These are phyloP conservation scores for Hydrozoanthus tunicans DNA, from an alignment of 64 coral and sea anemone species.

Conservation along the genomic window DNA sequence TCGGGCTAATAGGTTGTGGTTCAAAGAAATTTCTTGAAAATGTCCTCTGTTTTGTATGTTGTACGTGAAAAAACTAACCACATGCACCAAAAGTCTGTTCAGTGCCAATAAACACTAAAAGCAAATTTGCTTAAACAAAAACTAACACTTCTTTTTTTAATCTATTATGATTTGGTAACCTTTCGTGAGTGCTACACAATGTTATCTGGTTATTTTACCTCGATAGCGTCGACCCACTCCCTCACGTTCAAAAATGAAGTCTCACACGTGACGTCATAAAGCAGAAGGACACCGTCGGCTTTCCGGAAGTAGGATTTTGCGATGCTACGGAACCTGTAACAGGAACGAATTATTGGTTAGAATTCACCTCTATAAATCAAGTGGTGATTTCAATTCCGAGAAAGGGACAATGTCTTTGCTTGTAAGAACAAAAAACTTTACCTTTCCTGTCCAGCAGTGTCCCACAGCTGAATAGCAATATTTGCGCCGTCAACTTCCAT, in stretches of 20 bases:
- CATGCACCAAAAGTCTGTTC: too few species aligned
- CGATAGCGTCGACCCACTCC: slow-evolving; percentile 95
- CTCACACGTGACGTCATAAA: slow-evolving; percentile 98
- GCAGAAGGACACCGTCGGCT: slow-evolving; percentile 86
- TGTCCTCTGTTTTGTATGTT: too few species aligned
- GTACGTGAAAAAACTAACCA: too few species aligned
- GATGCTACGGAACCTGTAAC: slow-evolving; percentile 88
- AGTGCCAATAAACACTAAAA: too few species aligned
- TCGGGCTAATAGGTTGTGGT: too few species aligned
- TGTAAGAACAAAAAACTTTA: neutral
- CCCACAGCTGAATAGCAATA: slow-evolving; percentile 96
- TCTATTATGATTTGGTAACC: too few species aligned
- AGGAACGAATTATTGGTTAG: neutral
- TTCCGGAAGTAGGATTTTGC: slow-evolving; percentile 98
- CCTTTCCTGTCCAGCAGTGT: slow-evolving; percentile 99
- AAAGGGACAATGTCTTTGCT: neutral
- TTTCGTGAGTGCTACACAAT: too few species aligned
- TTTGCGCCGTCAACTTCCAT: slow-evolving; percentile 86
- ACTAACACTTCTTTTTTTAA: too few species aligned
- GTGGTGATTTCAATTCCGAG: neutral
- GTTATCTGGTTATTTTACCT: slow-evolving; percentile 51
- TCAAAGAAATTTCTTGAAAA: too few species aligned
- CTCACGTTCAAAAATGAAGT: slow-evolving; percentile 92
- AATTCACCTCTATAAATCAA: neutral
- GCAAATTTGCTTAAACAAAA: too few species aligned